A percentile compares a stretch with the other conserved stretches of the same genome.
Conservation (phyloP, 1,140 invertebrate genomes). For the Brachystomella parvula region DNA sequence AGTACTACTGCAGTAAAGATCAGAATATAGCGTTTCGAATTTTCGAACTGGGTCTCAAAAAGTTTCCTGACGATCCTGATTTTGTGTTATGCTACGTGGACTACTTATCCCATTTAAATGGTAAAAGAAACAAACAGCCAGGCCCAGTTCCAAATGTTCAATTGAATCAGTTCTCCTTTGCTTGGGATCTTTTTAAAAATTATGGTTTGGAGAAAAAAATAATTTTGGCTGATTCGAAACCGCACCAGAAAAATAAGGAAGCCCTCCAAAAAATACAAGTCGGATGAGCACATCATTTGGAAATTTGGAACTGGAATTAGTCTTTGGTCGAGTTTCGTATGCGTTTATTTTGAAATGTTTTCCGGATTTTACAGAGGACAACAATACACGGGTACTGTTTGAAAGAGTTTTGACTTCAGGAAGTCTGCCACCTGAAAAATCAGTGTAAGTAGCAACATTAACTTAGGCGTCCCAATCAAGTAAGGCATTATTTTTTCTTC, state of each 20-base stretch:
- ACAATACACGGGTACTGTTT: slow-evolving; percentile 95
- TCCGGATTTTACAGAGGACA: slow-evolving; percentile 86
- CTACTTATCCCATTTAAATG: slow-evolving; percentile 95
- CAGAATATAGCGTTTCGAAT: slow-evolving; percentile 97
- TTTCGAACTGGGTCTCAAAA: slow-evolving; percentile 95
- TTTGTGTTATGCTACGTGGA: slow-evolving; percentile 94
- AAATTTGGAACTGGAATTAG: too few species aligned
- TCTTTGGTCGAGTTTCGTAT: too few species aligned
- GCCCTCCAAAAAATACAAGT: too few species aligned
- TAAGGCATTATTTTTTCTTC: slow-evolving; percentile 14
- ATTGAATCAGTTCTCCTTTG: too few species aligned
- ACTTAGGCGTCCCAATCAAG: too few species aligned
- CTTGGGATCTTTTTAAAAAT: too few species aligned
- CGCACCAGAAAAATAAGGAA: too few species aligned
- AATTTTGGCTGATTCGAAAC: neutral
- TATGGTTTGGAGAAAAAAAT: neutral
- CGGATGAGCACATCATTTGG: too few species aligned
- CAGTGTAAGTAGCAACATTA: slow-evolving; percentile 58
- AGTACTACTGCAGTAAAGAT: slow-evolving; percentile 99
- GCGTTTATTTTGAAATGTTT: too few species aligned
- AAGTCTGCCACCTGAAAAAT: slow-evolving; percentile 82
- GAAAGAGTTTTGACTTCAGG: slow-evolving; percentile 91
- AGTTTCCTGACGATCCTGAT: slow-evolving; percentile 86
- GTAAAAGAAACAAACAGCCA: too few species aligned
- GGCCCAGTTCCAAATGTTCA: too few species aligned